Base-by-base conservation (phyloP, 2,797 vertebrate species). In the Buphagus erythrorhynchus region DNA sequence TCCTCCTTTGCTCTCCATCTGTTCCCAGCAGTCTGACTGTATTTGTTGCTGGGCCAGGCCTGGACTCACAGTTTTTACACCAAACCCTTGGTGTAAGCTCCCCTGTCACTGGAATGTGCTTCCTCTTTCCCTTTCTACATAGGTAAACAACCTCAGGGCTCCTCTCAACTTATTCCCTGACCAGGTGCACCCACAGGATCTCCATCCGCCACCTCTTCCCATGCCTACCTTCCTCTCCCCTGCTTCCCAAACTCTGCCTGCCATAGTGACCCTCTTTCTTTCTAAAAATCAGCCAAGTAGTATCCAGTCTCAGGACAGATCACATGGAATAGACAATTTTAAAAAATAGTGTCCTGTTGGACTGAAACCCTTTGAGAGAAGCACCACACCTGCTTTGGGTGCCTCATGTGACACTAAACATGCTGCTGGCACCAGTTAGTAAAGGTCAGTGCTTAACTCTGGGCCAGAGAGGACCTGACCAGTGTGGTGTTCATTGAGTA, bases 361-460 rank as follows among this genome's bases (percentile, higher is more conserved):
- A 8, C 62, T 72, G 66, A 84, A 86, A 78, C 22, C 40, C 49
- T 68, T 38, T 29, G 69, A 81, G 86, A 72, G 57, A 77, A 52
- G 57, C 42, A 28, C 58, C 38, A 68, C 84, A 84, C 74, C 77
- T 92, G 93, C 68, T 72, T 80, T 92, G 49, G 59, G 55, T 86
- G 79, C 88, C 88, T 88, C 9, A 33, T 83, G 57, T 88, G 86
- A 86, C 76, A 67, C 83, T 76, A 88, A 40, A 85, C 11, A 2
- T 73, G 85, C 72, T 90, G 58, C 87, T 93, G 82, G 79, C 88
- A 80, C 63, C 73, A 17, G 15, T 57, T 71, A 33, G 20, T 90
- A 90, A 93, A 96, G 83, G 79, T 95, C 88, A 86, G 40, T 45
- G 62, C 73, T 85, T 45, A 69, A n/a, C 63, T 76, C 66, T 33